Evolutionary conservation across 2,888 invertebrate species (phyloP), one percentile per base, ranked within the genome.

Genomic region (Micoletzkya japonica): DNA sequence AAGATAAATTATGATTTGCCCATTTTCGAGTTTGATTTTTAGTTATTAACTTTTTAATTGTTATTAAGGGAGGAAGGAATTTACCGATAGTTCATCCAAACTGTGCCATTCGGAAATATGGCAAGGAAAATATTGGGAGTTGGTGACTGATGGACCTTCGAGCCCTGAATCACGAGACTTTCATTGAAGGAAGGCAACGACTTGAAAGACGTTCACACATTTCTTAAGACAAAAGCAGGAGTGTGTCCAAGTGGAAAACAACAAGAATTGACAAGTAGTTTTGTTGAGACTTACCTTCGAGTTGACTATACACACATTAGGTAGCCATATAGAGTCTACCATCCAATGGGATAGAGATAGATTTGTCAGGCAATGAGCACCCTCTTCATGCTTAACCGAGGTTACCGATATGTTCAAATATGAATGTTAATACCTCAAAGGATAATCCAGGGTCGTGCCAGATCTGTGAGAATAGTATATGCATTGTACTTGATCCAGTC

Each of bases 121-220:
- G 83, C 81, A 50, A 82, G 73, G 67, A 86, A 85, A 37, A 85
- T 84, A 70, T 85, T 85, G 1, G 85, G 85, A 4, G 84, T 85
- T 0, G 85, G 85, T 14, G 79, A 79, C 39, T 77, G 72, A 70
- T 85, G 85, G 39, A 85, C 80, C 32, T 73, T 74, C 0, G 85
- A 81, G 30, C 76, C 73, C 69, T 69, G 28, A 30, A 57, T n/a
- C n/a, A n/a, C n/a, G n/a, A n/a, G n/a, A n/a, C n/a, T n/a, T n/a
- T n/a, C n/a, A n/a, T n/a, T n/a, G n/a, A n/a, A n/a, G n/a, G n/a
- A n/a, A n/a, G n/a, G n/a, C n/a, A n/a, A n/a, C n/a, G n/a, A n/a
- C n/a, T n/a, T n/a, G n/a, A n/a, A n/a, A n/a, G 10, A 59, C 10
- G n/a, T 24, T 4, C 54, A 66, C 50, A 52, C n/a, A 32, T 24